Conservation (phyloP, 2,888 invertebrate genomes). For the Drosophila colorata region DNA sequence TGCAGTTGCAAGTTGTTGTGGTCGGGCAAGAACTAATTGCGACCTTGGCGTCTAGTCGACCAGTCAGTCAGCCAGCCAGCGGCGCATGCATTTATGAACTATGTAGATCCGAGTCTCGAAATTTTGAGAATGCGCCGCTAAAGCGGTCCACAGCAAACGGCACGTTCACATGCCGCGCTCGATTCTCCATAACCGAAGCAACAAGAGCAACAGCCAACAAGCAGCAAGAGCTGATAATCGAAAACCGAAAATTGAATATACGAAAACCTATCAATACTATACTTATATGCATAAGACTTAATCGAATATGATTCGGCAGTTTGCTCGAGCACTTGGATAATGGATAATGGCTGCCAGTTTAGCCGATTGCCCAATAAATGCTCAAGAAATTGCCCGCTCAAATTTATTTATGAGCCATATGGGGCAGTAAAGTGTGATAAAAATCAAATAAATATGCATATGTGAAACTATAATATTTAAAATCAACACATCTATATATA, state of each 20-base stretch:
- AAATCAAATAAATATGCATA: no score
- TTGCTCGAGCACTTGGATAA: conserved; percentile 26
- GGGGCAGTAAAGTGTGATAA: background rate
- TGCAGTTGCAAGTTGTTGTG: conserved; percentile 34
- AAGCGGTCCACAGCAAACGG: conserved; percentile 20
- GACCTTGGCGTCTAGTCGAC: conserved; percentile 60
- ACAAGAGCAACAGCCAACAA: conserved; percentile 10
- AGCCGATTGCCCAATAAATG: conserved; percentile 36
- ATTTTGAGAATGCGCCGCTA: conserved; percentile 40
- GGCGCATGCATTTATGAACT: conserved; percentile 57
- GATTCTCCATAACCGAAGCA: conserved; percentile 12
- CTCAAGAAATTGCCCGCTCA: conserved; percentile 3
- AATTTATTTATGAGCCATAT: background rate
- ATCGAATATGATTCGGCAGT: conserved; percentile 33
- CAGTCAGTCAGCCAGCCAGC: conserved; percentile 8
- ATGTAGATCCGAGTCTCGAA: conserved; percentile 54
- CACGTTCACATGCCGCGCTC: conserved; percentile 56
- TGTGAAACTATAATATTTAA: no score
- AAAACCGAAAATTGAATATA: conserved; percentile 4
- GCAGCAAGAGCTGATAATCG: background rate
- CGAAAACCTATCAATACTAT: conserved; percentile 35
- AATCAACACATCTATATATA: no score
- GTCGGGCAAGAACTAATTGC: conserved; percentile 73
- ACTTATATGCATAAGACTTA: conserved; percentile 15
- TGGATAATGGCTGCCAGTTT: conserved; percentile 17